A percentile compares a stretch with the other conserved stretches of the same genome.
Evolutionary conservation across 2,888 invertebrate species (phyloP).

Genomic region (Lasioglossum pauxillum): DNA sequence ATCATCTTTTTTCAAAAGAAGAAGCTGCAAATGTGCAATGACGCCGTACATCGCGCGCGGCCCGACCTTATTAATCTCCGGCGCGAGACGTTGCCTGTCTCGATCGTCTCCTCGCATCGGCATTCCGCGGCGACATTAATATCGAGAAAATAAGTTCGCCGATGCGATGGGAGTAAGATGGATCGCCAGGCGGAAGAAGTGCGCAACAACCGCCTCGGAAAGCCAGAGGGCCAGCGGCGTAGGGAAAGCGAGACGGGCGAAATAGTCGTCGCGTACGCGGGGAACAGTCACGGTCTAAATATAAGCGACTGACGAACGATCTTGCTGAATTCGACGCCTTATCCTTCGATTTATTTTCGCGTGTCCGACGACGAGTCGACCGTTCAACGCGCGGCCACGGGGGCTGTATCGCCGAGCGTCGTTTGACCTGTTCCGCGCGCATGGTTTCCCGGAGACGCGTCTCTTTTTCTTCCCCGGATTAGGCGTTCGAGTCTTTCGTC

Average conservation of each 20-base stretch:
- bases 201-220: background rate
- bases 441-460: conserved; percentile 47
- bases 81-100: background rate
- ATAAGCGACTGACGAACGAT: conserved; percentile 68
- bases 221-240: background rate
- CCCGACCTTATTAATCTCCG: conserved; percentile 12
- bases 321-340: conserved; percentile 65
- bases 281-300: conserved; percentile 62
- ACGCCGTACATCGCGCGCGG: background rate
- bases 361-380: conserved; percentile 40
- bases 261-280: background rate
- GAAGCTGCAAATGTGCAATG: too few species aligned
- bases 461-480: conserved; percentile 42
- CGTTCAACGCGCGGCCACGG: conserved; percentile 50
- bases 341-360: conserved; percentile 60
- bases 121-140: conserved; percentile 16
- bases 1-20: background rate
- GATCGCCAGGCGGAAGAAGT: conserved; percentile 15
- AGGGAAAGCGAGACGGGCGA: background rate
- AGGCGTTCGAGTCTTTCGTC: conserved; percentile 40
- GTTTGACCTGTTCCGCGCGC: conserved; percentile 59
- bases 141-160: background rate
- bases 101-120: background rate
- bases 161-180: conserved; percentile 9
- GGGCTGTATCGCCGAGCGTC: conserved; percentile 64